These are phyloP conservation scores for Porites australiensis DNA, from an alignment of 64 coral and sea anemone species.

Conservation along the genomic window DNA sequence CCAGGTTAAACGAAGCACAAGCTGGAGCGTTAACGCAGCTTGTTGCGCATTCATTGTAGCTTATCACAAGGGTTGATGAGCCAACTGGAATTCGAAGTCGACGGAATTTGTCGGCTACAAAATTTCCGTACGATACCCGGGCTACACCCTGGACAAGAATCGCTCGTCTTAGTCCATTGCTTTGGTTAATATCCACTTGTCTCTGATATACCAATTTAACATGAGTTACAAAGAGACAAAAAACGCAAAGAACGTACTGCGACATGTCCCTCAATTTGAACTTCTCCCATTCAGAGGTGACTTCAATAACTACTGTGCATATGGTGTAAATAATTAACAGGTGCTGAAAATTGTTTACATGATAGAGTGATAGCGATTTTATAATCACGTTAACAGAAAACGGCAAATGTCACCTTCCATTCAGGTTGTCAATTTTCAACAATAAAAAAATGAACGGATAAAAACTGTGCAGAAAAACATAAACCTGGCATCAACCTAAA, in stretches of 20 bases:
- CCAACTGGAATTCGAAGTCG: constrained; percentile 3
- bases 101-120: background rate
- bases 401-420: no score
- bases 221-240: background rate
- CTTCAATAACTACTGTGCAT: background rate
- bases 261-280: background rate
- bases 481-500: no score
- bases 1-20: constrained; percentile 10
- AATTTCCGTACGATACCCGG: background rate
- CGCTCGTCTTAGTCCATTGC: background rate
- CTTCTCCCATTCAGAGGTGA: background rate
- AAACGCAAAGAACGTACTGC: background rate
- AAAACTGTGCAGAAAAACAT: no score
- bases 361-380: no score
- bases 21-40: background rate
- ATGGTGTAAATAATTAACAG: background rate
- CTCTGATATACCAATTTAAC: background rate
- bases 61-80: background rate
- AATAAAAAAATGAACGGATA: no score
- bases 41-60: background rate
- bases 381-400: no score
- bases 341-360: no score
- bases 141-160: background rate
- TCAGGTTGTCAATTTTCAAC: no score
- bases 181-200: background rate